phyloP scores from a whole-genome alignment of 2,888 invertebrate species.

The Branchellion lobata region DNA sequence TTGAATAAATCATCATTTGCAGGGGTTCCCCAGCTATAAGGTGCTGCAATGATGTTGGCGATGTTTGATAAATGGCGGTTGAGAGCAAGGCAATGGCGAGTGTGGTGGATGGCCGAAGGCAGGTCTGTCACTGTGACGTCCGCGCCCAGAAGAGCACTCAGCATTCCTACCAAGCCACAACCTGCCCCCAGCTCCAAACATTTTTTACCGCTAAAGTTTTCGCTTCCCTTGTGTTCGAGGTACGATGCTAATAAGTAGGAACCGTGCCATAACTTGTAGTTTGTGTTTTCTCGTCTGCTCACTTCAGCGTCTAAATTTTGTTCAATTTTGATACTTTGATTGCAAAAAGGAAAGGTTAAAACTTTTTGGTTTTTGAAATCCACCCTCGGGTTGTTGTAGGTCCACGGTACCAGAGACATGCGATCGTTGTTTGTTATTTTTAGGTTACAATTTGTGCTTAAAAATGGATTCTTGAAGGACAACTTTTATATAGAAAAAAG shows the following conservation, averaged over 20 bases:
- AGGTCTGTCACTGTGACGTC: slow-evolving; percentile 50
- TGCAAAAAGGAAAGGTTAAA: slow-evolving; percentile 47
- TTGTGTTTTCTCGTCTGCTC: slow-evolving; percentile 48
- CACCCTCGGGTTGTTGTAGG: slow-evolving; percentile 51
- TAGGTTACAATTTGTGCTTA: no score
- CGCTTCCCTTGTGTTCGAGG: slow-evolving; percentile 44
- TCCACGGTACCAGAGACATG: slow-evolving; percentile 52
- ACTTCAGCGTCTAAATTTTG: slow-evolving; percentile 49
- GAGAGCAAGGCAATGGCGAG: slow-evolving; percentile 37
- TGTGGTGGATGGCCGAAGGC: slow-evolving; percentile 44
- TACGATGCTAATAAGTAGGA: slow-evolving; percentile 50
- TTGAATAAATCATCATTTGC: slow-evolving; percentile 19
- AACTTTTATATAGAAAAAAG: no score
- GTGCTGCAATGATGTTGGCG: not conserved
- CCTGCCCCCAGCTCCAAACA: slow-evolving; percentile 52
- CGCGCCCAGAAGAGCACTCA: slow-evolving; percentile 50
- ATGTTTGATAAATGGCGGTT: slow-evolving; percentile 39
- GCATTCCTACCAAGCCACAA: slow-evolving; percentile 52
- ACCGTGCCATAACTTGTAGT: slow-evolving; percentile 52
- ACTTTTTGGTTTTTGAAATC: slow-evolving; percentile 10
- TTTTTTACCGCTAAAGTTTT: slow-evolving; percentile 46
- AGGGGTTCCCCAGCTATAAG: slow-evolving; percentile 43
- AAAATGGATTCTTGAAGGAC: no score
- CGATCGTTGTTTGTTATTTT: no score
- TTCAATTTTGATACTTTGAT: slow-evolving; percentile 44